Conservation (phyloP, 2,888 invertebrate genomes). For the Nemapogon koenigi region DNA sequence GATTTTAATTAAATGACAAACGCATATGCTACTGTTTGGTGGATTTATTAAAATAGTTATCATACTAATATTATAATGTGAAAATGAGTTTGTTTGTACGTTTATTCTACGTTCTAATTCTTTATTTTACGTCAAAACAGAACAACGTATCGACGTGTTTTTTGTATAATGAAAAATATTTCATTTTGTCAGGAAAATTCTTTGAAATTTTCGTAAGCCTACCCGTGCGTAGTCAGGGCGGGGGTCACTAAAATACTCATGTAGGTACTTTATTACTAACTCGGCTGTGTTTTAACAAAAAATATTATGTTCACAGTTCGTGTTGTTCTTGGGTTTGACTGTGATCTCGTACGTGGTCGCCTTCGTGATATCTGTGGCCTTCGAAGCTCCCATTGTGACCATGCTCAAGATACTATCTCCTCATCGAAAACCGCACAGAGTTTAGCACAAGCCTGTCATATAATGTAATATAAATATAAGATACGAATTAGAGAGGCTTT, state of each 20-base stretch:
- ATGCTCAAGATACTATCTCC: conserved; percentile 77
- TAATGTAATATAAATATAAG: too few relatives aligned
- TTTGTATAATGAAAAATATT: neutral
- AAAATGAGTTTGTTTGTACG: too few relatives aligned
- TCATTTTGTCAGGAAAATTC: neutral
- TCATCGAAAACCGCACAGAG: conserved; percentile 49
- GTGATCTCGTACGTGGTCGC: conserved; percentile 79
- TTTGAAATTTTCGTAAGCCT: neutral
- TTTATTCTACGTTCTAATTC: too few relatives aligned
- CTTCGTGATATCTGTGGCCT: conserved; percentile 80
- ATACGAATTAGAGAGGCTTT: too few relatives aligned
- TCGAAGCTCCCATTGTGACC: conserved; percentile 85
- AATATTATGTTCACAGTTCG: conserved; percentile 63
- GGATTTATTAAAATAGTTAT: too few relatives aligned
- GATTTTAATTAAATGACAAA: conserved; percentile 3
- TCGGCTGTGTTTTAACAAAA: neutral
- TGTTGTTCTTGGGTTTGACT: conserved; percentile 83
- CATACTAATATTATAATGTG: too few relatives aligned
- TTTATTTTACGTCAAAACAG: too few relatives aligned
- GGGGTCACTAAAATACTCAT: neutral
- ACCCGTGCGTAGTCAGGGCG: too few relatives aligned
- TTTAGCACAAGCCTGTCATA: conserved; percentile 26
- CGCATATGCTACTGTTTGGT: too few relatives aligned
- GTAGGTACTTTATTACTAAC: neutral
- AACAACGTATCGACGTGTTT: too few relatives aligned